Percentiles rank a stretch among this genome's conserved stretches.
Conservation (phyloP, 2,888 invertebrate species). For the Danaus chrysippus region DNA sequence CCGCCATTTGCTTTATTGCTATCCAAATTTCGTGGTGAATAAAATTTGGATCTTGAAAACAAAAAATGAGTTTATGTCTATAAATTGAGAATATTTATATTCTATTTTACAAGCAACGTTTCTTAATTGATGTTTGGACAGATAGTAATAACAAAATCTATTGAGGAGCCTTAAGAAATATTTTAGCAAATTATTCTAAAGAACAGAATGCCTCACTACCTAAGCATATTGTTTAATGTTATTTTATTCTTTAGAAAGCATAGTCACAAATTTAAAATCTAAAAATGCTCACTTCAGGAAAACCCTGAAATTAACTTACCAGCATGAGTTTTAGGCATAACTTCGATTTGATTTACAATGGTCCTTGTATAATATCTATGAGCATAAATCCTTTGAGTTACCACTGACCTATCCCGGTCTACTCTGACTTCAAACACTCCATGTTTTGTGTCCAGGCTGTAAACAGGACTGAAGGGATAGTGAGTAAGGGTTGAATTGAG, state of each 20-base stretch:
- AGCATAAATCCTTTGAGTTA: constrained; percentile 70
- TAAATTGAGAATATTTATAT: too few species aligned
- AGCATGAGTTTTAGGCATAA: constrained; percentile 62
- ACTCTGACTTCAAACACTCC: constrained; percentile 71
- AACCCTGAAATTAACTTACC: constrained; percentile 40
- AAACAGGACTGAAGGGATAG: constrained; percentile 57
- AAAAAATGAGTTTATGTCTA: too few species aligned
- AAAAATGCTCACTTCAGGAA: background rate
- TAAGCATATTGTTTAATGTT: background rate
- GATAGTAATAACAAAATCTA: too few species aligned
- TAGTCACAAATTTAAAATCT: too few species aligned
- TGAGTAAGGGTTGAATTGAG: constrained; percentile 68
- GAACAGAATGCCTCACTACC: background rate
- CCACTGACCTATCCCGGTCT: constrained; percentile 67
- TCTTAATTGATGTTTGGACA: too few species aligned
- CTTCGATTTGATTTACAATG: constrained; percentile 71
- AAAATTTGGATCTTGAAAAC: constrained; percentile 63
- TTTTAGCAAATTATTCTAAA: constrained; percentile 13
- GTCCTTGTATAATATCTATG: constrained; percentile 72
- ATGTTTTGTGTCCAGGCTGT: constrained; percentile 67
- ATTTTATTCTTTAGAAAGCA: too few species aligned
- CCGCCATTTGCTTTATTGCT: constrained; percentile 64
- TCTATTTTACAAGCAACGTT: too few species aligned
- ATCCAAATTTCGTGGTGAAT: constrained; percentile 70
- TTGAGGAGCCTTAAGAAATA: constrained; percentile 14